phyloP scores from a whole-genome alignment of 2,888 invertebrate species.

The Cacoxenus indagator region DNA sequence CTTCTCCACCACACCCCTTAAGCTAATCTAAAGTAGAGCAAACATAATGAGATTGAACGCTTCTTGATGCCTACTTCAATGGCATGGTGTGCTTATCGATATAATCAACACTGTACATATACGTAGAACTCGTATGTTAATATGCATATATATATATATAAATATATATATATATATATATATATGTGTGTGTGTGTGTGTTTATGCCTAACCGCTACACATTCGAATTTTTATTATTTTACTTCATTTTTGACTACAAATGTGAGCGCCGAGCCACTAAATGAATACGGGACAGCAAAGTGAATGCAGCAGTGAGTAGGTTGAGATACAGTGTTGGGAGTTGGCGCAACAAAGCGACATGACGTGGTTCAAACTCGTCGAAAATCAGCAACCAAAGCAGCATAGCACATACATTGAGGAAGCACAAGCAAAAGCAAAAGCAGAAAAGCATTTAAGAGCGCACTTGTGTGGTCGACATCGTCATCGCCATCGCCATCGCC shows the following conservation, averaged over 20 bases:
- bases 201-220: not conserved
- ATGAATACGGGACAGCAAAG: conserved; percentile 35
- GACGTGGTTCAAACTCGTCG: not conserved
- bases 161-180: not conserved
- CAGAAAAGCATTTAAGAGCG: not conserved
- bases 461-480: conserved; percentile 18
- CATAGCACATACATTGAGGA: not conserved
- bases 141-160: conserved; percentile 19
- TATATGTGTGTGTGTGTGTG: not conserved
- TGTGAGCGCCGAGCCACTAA: conserved; percentile 49
- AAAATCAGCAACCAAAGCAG: not conserved
- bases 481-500: not conserved
- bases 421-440: not conserved
- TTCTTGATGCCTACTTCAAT: too few species aligned
- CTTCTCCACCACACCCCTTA: too few species aligned
- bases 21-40: too few species aligned
- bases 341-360: too few species aligned
- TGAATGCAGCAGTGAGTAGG: not conserved
- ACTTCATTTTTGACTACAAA: conserved; percentile 33
- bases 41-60: too few species aligned
- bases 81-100: too few species aligned
- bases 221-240: conserved; percentile 24
- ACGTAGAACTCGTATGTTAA: too few species aligned
- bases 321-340: too few species aligned
- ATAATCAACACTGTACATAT: too few species aligned